Evolutionary conservation across 2,888 invertebrate genomes (phyloP), one percentile per base, ranked within the genome.

Genomic region (Crocallis elinguaria): DNA sequence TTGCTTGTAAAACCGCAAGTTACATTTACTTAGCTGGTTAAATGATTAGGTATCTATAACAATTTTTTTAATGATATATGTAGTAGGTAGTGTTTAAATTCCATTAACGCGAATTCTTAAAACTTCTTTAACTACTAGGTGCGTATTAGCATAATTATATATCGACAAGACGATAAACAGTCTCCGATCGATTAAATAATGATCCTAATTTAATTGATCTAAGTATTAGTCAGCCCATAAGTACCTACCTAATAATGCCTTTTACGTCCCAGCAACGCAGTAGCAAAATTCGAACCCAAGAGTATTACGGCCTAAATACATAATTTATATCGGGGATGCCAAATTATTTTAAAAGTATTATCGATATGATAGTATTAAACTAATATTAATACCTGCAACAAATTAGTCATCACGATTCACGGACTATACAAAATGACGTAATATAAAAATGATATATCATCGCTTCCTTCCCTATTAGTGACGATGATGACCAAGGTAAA

Each of bases 361-460:
- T 30, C 21, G 37, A 46, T 44, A 37, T 30, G 17, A 14, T 19
- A 25, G 12, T 19, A 14, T 2, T 11, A 35, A 23, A 36, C 11
- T 1, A 33, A 21, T 16, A 14, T 16, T 32, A 11, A 8, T 29
- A 46, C 36, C 17, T 46, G 23, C 29, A 30, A 0, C 11, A 45
- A 30, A 36, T 48, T 59, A 57, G 43, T 51, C 54, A 64, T 49
- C 44, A 14, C 42, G 42, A 44, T 61, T 49, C 44, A 14, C 42
- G 42, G 48, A 48, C 27, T 58, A 43, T 32, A 39, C 41, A 45
- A 37, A 35, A 52, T 64, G 62, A 66, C 66, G 61, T 61, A 60
- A 61, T 19, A 38, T 49, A 41, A 53, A 32, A 38, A 46, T 57
- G 67, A 73, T 67, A 66, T 59, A 71, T 64, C 66, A 63, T 67